phyloP scores from a whole-genome alignment of 53 echinoderm and acorn worm genomes.

The Paracentrotus lividus region DNA sequence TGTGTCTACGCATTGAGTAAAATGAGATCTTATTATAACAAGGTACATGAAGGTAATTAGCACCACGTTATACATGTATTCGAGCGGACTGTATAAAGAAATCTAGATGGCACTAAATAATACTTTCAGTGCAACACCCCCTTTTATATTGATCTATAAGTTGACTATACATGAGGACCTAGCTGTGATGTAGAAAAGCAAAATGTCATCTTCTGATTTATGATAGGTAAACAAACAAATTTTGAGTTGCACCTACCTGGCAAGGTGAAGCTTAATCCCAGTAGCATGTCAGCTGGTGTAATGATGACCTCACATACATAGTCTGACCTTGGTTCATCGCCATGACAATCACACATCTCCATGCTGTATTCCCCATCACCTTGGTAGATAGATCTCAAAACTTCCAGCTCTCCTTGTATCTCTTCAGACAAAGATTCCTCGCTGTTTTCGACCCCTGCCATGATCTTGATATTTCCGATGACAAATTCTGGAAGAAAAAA shows the following conservation, averaged over 20 bases:
- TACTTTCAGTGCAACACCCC: too few relatives aligned
- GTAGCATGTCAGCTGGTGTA: conserved; percentile 68
- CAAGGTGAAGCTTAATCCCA: conserved; percentile 73
- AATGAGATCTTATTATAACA: too few relatives aligned
- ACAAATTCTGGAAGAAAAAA: conserved; percentile 10
- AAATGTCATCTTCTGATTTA: too few relatives aligned
- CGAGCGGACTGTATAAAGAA: too few relatives aligned
- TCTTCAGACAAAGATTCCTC: conserved; percentile 72
- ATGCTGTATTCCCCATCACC: conserved; percentile 78
- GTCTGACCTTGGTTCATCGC: neutral
- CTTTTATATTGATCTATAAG: too few relatives aligned
- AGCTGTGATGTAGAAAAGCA: too few relatives aligned
- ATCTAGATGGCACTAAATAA: too few relatives aligned
- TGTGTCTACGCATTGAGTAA: too few relatives aligned
- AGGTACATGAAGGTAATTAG: too few relatives aligned
- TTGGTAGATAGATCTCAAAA: conserved; percentile 76
- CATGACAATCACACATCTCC: neutral
- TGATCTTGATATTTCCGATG: conserved; percentile 30
- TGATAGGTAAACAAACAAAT: too few relatives aligned
- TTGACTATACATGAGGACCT: too few relatives aligned
- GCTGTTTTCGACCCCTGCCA: conserved; percentile 67
- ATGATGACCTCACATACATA: conserved; percentile 77
- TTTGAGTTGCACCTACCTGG: conserved; percentile 71
- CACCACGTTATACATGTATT: too few relatives aligned
- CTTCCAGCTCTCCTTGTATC: conserved; percentile 78